Base-by-base conservation (phyloP, 2,888 invertebrate species). In the Alsophila aescularia region DNA sequence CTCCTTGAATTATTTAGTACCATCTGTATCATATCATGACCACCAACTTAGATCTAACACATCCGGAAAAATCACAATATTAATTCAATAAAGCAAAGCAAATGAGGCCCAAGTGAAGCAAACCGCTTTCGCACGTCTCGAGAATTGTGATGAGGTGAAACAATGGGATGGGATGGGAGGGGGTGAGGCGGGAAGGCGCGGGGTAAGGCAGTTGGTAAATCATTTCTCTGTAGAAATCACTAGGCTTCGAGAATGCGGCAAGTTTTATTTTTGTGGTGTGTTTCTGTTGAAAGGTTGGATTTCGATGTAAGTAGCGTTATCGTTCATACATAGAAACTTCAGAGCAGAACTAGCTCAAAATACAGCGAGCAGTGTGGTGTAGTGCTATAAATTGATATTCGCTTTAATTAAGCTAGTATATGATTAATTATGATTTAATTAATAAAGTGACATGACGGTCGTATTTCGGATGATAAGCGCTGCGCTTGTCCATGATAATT, bases 91-190 rank as follows among this genome's bases (percentile, higher is more conserved):
- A 52, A 57, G 40, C 49, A 52, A 49, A 52, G 34, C 35, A 52
- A 57, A 57, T 37, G 45, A 57, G 65, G 43, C 27, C 52, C 56
- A 62, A 60, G 53, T 44, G 44, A 61, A 68, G 58, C 64, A 65
- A 61, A 58, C 67, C 67, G 60, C 62, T 60, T 60, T 53, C 49
- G 69, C 64, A 66, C 76, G 80, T 73, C 73, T 70, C 53, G 70
- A 70, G 80, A 81, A 80, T 83, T 64, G 75, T 71, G 77, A 84
- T 79, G 79, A 81, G 81, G 75, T 72, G 67, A 76, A 80, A 81
- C 83, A 81, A 81, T 77, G 73, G 70, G 64, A 61, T 61, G 64
- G 67, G 66, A 62, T 64, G 69, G 64, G 63, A 60, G 56, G 59
- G 65, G 69, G 65, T 65, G 70, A 9, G 13, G 36, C 16, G 36